Evolutionary conservation across 2,797 vertebrate genomes (phyloP).

Genomic region (Enteromius paludinosus): DNA sequence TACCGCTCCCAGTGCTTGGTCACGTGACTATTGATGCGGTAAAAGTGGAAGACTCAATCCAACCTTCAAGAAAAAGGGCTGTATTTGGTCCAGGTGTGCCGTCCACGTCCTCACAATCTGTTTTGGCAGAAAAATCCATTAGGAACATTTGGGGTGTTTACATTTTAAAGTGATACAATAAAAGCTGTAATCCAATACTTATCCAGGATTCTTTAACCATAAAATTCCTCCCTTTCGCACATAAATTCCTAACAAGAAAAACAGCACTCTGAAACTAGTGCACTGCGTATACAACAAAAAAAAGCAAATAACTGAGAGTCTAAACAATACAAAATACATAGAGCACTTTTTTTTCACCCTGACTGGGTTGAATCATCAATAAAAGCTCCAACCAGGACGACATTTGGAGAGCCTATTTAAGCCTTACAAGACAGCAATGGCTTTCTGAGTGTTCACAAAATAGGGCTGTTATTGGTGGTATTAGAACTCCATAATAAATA

Average conservation of each 20-base stretch:
- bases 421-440: conserved; percentile 58
- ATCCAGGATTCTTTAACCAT: background rate
- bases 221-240: background rate
- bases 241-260: background rate
- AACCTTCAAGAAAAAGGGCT: conserved; percentile 16
- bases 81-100: conserved; percentile 20
- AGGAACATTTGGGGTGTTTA: background rate
- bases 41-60: conserved; percentile 49
- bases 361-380: conserved; percentile 54
- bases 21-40: conserved; percentile 74
- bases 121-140: conserved; percentile 11
- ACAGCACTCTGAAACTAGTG: background rate
- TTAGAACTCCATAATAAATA: conserved; percentile 69
- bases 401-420: conserved; percentile 66
- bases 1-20: conserved; percentile 75
- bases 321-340: conserved; percentile 17
- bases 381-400: conserved; percentile 60
- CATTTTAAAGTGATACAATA: conserved; percentile 8
- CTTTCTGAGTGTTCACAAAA: conserved; percentile 60
- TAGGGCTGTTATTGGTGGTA: conserved; percentile 63
- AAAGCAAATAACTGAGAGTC: background rate
- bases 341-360: conserved; percentile 57
- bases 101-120: background rate
- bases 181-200: background rate
- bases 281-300: background rate